Evolutionary conservation across 2,113 vertebrate genomes (phyloP), one percentile per base, ranked within the genome.

Genomic region (Fregetta grallaria): DNA sequence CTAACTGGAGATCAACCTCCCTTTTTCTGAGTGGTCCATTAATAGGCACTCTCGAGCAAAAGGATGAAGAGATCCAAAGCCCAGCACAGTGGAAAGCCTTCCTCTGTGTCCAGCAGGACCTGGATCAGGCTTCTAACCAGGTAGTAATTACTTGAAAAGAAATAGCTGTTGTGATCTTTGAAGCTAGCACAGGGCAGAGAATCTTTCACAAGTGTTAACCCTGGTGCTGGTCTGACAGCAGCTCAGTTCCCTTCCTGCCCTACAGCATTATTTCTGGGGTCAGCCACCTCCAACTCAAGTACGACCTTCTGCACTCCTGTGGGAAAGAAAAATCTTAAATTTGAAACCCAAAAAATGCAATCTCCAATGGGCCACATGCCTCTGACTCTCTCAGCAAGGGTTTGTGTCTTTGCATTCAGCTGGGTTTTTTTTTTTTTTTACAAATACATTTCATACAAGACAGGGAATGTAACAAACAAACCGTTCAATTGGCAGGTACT

Each of bases 401-500:
- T n/a, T 90, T 62, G 21, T 19, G 25, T 34, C 44, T 59, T 83
- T 89, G 40, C 75, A 52, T 26, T 25, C 36, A 67, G 34, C 55
- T 66, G 27, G 10, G 4, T 40, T 40, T 9, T 50, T 53, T 11
- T 22, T 62, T 59, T 71, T 56, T 70, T 80, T 56, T 14, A 36
- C 8, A 45, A 85, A 50, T 53, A 22, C 5, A 22, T 86, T 92
- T 83, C 34, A 49, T 71, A 84, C 8, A 27, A 61, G 36, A 61
- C n/a, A 7, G 25, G 19, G 89, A 82, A 85, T 58, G 16, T 71
- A 91, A 72, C 49, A 88, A 96, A 59, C 42, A 63, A 88, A 83
- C 30, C 1, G 5, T 89, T 95, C 86, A 92, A 96, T 87, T 91
- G 94, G 77, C 73, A 92, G 66, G 49, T 89, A 75, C 36, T 87